Base-by-base conservation (phyloP, 2,113 vertebrate genomes). In the Procapra przewalskii region DNA sequence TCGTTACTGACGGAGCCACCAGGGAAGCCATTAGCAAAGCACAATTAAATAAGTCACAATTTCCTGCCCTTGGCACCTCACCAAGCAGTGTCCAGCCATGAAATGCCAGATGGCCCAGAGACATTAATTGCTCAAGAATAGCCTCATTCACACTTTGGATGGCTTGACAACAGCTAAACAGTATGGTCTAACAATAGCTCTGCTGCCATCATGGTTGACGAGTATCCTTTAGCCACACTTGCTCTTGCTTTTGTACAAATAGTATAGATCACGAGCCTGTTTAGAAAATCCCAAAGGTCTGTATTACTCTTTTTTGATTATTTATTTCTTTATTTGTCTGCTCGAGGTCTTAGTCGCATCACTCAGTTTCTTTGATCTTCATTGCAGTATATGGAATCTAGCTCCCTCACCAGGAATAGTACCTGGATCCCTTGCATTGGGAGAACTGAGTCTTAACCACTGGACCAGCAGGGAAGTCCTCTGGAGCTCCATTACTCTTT, bases 11-110 rank as follows among this genome's bases (percentile, higher is more conserved):
- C 17, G 23, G 19, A 36, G n/a, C 64, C n/a, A 36, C 64, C 64
- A 36, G n/a, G 64, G 64, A 36, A 36, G 19, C 19, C 64, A 71
- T 97, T 94, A 81, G 36, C 67, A 80, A 96, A 93, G 57, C 77
- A 94, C 87, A 93, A 81, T 60, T 54, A 96, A 93, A 95, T 48
- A 97, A 98, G 94, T 91, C 97, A 97, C 96, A 95, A 54, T n/a
- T 98, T 98, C 97, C 97, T 98, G 88, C 52, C 62, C 50, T 62
- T 79, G 36, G 88, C 93, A 95, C 85, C 90, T 96, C 6, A 59
- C 91, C 95, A 77, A 90, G 36, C 27, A 88, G 16, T 48, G 71
- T 75, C 71, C 89, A 93, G 8, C 95, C 92, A 97, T 93, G 81
- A 85, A 95, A 94, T 90, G 85, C 97, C 97, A 97, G 96, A 89